Evolutionary conservation across 2,113 vertebrate genomes (phyloP).

Genomic region (Neopipo cinnamomea): DNA sequence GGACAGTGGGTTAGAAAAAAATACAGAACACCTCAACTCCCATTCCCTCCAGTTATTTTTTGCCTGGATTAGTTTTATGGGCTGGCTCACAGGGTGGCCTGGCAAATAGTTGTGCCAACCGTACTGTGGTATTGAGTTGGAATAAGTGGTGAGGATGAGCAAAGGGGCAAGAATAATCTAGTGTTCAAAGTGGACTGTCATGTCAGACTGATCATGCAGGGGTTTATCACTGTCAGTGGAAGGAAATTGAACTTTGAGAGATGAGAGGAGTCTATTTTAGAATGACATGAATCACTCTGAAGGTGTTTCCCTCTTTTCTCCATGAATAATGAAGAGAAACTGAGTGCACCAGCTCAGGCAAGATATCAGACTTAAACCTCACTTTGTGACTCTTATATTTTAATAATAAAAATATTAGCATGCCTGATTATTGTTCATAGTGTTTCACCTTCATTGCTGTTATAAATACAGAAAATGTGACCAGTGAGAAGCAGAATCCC

Average conservation of each 20-base stretch:
- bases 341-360: neutral
- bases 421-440: neutral
- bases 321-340: neutral
- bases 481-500: neutral
- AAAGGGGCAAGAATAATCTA: conserved; percentile 36
- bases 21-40: neutral
- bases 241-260: conserved; percentile 40
- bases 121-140: neutral
- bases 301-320: conserved; percentile 21
- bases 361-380: neutral
- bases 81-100: neutral
- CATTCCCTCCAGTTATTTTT: neutral
- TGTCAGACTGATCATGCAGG: neutral
- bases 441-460: neutral
- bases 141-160: neutral
- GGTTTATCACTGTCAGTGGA: conserved; percentile 6
- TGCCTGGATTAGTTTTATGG: conserved; percentile 6
- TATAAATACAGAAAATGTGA: neutral
- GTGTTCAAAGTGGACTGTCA: neutral
- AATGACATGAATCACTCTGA: conserved; percentile 16
- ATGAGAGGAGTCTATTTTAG: conserved; percentile 34
- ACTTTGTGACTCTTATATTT: neutral
- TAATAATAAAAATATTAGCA: neutral
- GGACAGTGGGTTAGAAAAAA: neutral
- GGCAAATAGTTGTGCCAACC: neutral